Evolutionary conservation across 2,113 vertebrate species (phyloP).

Genomic region (Pyrgilauda ruficollis): DNA sequence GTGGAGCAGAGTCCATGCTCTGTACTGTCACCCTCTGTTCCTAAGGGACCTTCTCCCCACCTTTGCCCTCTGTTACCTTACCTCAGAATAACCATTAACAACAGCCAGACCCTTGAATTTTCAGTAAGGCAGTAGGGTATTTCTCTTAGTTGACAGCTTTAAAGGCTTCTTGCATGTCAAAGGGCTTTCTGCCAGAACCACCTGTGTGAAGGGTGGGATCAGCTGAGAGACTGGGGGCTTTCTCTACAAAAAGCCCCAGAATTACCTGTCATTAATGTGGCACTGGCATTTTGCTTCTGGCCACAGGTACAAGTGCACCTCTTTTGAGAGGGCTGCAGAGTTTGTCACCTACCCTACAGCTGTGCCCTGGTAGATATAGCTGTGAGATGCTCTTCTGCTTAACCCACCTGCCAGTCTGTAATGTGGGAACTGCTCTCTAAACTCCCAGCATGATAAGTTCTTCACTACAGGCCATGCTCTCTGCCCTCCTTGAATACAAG

Average conservation of each 20-base stretch:
- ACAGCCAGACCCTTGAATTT: background rate
- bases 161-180: background rate
- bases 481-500: background rate
- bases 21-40: background rate
- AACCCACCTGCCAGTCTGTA: background rate
- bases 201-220: background rate
- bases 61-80: background rate
- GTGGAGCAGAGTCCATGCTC: background rate
- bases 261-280: background rate
- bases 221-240: background rate
- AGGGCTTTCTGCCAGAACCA: background rate
- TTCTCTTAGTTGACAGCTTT: background rate
- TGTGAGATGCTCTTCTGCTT: background rate
- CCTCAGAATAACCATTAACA: background rate
- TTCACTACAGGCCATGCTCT: background rate
- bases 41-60: fast-evolving
- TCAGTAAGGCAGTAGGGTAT: background rate
- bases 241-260: background rate
- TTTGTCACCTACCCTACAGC: background rate
- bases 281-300: background rate
- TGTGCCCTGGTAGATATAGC: background rate
- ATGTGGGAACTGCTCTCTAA: background rate
- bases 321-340: background rate
- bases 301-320: background rate
- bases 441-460: background rate